Conservation (phyloP, 2,888 invertebrate genomes). For the Plutella xylostella region DNA sequence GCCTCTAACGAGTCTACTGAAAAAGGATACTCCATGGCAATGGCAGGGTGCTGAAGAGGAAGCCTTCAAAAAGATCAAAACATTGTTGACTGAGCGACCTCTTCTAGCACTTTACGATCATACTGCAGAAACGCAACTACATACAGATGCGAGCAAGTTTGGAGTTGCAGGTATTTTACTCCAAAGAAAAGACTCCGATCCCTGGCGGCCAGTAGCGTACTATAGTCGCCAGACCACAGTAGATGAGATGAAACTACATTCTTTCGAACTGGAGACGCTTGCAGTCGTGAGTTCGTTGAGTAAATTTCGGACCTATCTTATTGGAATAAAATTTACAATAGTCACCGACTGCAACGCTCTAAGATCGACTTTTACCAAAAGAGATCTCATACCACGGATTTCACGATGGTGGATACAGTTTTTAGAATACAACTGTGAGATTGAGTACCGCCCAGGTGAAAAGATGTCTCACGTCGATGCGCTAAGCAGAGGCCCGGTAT, state of each 20-base stretch:
- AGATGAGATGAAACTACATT: slow-evolving; percentile 27
- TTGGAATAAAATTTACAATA: slow-evolving; percentile 22
- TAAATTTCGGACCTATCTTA: slow-evolving; percentile 28
- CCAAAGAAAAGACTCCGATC: slow-evolving; percentile 15
- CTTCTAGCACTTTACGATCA: slow-evolving; percentile 23
- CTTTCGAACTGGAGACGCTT: slow-evolving; percentile 30
- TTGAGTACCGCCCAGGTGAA: slow-evolving; percentile 20
- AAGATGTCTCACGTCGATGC: slow-evolving; percentile 30
- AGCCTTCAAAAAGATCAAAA: slow-evolving; percentile 20
- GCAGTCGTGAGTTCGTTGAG: slow-evolving; percentile 27
- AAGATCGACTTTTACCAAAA: slow-evolving; percentile 24
- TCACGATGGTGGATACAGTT: slow-evolving; percentile 27
- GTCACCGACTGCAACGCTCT: slow-evolving; percentile 30
- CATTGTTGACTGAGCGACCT: slow-evolving; percentile 15
- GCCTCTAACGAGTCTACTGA: slow-evolving; percentile 18
- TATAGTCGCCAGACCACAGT: slow-evolving; percentile 25
- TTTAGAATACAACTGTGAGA: slow-evolving; percentile 25
- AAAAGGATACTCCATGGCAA: slow-evolving; percentile 14
- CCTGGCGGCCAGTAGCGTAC: slow-evolving; percentile 22
- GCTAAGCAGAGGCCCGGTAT: slow-evolving; percentile 20
- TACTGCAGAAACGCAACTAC: slow-evolving; percentile 21
- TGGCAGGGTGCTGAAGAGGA: slow-evolving; percentile 17
- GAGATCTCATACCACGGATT: slow-evolving; percentile 25
- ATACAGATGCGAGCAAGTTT: slow-evolving; percentile 27
- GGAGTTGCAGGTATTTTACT: slow-evolving; percentile 26